Evolutionary conservation across 2,888 invertebrate species (phyloP), one percentile per base, ranked within the genome.

Genomic region (Hyalella azteca): DNA sequence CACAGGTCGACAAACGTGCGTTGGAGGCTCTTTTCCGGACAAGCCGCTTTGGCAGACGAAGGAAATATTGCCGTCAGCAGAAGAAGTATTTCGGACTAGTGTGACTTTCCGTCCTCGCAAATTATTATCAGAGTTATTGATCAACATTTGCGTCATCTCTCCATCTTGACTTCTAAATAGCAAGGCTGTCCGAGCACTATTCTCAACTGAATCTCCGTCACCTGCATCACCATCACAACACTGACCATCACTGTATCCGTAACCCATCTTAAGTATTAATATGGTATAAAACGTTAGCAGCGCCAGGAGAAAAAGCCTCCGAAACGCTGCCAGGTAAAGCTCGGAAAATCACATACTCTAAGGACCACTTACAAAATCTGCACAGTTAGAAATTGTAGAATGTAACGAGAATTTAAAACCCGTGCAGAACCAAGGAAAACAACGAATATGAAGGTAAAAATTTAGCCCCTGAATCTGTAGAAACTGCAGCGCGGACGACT

Each of bases 181-280:
- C 66, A 36, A 36, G 36, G 66, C 66, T 66, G 66, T 66, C 66
- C 66, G 66, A n/a, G 66, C 66, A n/a, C 66, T 29, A 19, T 66
- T 36, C n/a, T 66, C 66, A 7, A 32, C 66, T 36, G 66, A 66
- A n/a, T 66, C 66, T n/a, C 66, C 66, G 15, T 36, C 66, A 2
- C 66, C 66, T 36, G 36, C 66, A 19, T 66, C 66, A 36, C 36
- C 66, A 36, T 66, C 66, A 36, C 66, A 66, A 36, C 66, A 66
- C 36, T 32, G 66, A 13, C 66, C 66, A 66, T 66, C 66, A 36
- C 66, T 66, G 66, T 29, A 36, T 7, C 66, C 66, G 66, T 66
- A 66, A n/a, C 66, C 66, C 66, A 66, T 66, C 45, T 45, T 45
- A 9, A 45, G 11, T 45, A 15, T 11, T 45, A 45, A 11, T 45